Evolutionary conservation across 2,888 invertebrate genomes (phyloP), one percentile per base, ranked within the genome.

Genomic region (Pegoplata infirma): DNA sequence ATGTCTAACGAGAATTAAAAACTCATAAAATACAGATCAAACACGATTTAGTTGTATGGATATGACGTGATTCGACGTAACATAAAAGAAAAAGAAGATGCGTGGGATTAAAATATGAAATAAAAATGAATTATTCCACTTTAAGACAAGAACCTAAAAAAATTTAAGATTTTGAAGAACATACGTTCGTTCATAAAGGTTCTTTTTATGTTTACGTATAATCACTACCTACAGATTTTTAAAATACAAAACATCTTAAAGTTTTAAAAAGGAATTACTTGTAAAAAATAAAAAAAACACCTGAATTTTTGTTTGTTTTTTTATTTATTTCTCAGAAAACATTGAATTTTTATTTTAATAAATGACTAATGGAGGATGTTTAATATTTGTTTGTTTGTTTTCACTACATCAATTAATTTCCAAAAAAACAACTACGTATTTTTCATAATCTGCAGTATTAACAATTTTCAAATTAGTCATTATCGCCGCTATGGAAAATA

Each of bases 1-100:
- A 21, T n/a, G 21, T 21, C 4, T n/a, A 40, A 17, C 0, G 28
- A 12, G 5, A 40, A 55, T 19, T 28, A 6, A 49, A 55, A 58
- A 68, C 40, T 25, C 40, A 59, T 59, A 69, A 69, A 51, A 69
- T 25, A 23, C 40, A 69, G 17, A 69, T 59, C 51, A 59, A 69
- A 19, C 40, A 58, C 28, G 12, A 53, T 71, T 59, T 44, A 61
- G 28, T 61, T 46, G n/a, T 12, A 16, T 23, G 8, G 19, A 56
- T 19, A 32, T 40, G 8, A 44, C 6, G 44, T 14, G 14, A 59
- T 16, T 59, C 44, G 47, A 8, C 19, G 47, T 47, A 10, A 47
- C 16, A 12, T 21, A 19, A 25, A 44, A 59, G 16, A 49, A 51
- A 36, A 21, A n/a, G 19, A 16, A 51, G 12, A 64, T 64, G 49